phyloP scores from a whole-genome alignment of 2,888 invertebrate genomes.

The Craniophora ligustri region DNA sequence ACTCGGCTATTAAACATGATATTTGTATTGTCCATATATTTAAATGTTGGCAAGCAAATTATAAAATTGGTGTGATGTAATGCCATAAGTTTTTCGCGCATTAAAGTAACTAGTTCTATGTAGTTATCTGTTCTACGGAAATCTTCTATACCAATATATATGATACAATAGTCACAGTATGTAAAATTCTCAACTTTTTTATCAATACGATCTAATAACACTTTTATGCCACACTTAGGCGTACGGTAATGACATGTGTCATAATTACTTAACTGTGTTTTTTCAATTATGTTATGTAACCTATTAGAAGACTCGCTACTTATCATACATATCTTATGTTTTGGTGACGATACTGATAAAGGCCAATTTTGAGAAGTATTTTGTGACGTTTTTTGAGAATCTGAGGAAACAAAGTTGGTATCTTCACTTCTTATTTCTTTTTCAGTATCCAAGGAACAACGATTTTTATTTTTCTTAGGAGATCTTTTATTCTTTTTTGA shows the following conservation, averaged over 20 bases:
- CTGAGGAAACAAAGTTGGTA: not conserved
- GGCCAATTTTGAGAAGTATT: not conserved
- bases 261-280: not conserved
- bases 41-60: no score
- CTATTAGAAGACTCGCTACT: not conserved
- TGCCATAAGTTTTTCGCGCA: no score
- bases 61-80: no score
- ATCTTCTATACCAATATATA: no score
- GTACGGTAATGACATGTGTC: not conserved
- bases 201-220: not conserved
- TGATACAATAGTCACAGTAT: no score
- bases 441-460: not conserved
- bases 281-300: not conserved
- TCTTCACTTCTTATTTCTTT: not conserved
- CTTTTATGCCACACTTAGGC: not conserved
- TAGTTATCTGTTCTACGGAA: no score
- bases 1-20: no score
- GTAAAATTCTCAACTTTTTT: not conserved
- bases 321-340: not conserved
- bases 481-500: not conserved
- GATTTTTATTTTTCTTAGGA: not conserved
- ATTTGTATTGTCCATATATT: no score
- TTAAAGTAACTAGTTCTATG: no score
- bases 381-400: not conserved
- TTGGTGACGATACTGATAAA: not conserved